These are phyloP conservation scores for Ivindomyrus marchei DNA, from an alignment of 2,113 vertebrate genomes.

Conservation along the genomic window DNA sequence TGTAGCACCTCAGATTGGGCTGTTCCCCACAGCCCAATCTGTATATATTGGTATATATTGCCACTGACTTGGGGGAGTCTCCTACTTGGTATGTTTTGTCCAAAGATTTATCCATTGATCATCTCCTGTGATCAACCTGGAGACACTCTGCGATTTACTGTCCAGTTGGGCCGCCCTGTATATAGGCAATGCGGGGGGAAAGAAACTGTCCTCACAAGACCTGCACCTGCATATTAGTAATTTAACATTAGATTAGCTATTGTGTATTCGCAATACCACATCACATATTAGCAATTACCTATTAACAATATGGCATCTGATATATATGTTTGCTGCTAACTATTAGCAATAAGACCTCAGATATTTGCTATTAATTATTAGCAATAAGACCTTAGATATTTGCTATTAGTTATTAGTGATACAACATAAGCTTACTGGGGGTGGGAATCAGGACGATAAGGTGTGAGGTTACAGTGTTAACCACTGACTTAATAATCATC, in stretches of 20 bases:
- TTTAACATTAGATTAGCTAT: neutral
- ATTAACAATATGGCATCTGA: neutral
- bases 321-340: neutral
- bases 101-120: neutral
- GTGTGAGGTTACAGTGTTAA: neutral
- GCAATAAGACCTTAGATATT: neutral
- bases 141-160: neutral
- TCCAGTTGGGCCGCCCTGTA: neutral
- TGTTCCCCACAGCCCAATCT: conserved; percentile 4
- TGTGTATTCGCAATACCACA: neutral
- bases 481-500: neutral
- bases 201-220: neutral
- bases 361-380: neutral
- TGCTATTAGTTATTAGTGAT: neutral
- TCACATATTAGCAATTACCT: neutral
- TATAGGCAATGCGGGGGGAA: neutral
- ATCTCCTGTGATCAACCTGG: neutral
- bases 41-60: neutral
- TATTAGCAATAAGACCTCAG: neutral
- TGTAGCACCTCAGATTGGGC: conserved; percentile 56
- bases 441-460: neutral
- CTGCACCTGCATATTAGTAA: neutral
- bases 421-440: neutral
- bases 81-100: neutral
- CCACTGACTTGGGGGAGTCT: neutral